Evolutionary conservation across 1,140 invertebrate species (phyloP), one percentile per base, ranked within the genome.

Genomic region (Drosophila paulistorum): DNA sequence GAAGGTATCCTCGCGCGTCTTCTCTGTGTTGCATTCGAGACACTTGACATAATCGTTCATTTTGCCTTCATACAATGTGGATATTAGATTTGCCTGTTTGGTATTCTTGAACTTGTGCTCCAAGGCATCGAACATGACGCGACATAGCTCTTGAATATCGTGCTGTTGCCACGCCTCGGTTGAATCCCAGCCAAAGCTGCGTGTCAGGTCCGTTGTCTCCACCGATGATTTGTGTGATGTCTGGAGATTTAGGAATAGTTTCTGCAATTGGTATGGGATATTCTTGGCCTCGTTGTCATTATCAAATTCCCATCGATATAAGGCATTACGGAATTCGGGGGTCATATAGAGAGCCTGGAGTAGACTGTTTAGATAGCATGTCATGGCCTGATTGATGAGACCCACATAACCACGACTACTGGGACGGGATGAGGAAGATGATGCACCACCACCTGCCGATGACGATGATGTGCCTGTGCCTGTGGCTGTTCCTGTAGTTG

Each of bases 21-120:
- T 98, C 85, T 98, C 97, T 54, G 95, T 96, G 23, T 94, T 93
- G 93, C 98, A 98, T 92, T 97, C 96, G 39, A 98, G 91, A 93
- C 97, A 98, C 92, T 97, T 97, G 4, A 98, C 97, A 91, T 98
- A 98, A 93, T 98, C 97, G 65, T 96, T 96, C 95, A 98, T 96
- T 93, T 97, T 97, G 71, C 96, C 95, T 95, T 94, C 93, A 65
- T 94, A 94, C 71, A 93, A 85, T 39, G 95, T 94, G 37, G 96
- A 96, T 33, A 98, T 98, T 0, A 98, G 93, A 91, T 98, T 95
- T 13, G 96, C 94, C 90, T 98, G 96, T 74, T 96, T 94, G 9
- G 96, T 97, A 71, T 96, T 95, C 92, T 96, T 96, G 90, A 98
- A 97, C 78, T 96, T 97, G 64, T 96, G 95, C 92, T 98, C 97